These are phyloP conservation scores for Philopotamus ludificatus DNA, from an alignment of 1,140 invertebrate species.

Conservation along the genomic window DNA sequence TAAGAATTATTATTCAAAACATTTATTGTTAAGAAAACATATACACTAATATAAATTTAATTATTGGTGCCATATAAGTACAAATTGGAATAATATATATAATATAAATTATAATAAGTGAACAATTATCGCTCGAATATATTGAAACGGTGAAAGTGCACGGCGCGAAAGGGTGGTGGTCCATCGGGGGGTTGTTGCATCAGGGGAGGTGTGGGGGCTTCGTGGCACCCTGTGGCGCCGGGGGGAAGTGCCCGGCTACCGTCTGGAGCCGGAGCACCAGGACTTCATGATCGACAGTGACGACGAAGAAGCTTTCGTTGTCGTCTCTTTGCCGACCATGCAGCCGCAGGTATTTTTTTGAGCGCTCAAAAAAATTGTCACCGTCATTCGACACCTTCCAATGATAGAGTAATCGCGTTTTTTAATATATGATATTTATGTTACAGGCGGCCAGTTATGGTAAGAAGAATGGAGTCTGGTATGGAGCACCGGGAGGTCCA, in stretches of 20 bases:
- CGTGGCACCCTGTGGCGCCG: constrained; percentile 29
- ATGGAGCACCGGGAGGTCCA: constrained; percentile 63
- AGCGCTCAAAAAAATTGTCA: no score
- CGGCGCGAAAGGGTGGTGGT: not conserved
- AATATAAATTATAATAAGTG: no score
- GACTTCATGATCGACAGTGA: constrained; percentile 54
- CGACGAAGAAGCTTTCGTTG: constrained; percentile 52
- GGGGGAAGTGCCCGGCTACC: constrained; percentile 50
- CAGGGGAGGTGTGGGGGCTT: not conserved
- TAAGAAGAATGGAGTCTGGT: constrained; percentile 85
- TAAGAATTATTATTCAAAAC: no score
- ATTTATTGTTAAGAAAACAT: no score
- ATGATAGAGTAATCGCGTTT: not conserved
- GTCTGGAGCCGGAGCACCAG: constrained; percentile 48
- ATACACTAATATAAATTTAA: no score
- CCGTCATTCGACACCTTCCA: no score
- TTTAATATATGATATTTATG: not conserved
- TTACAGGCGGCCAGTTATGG: constrained; percentile 78
- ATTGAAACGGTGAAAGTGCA: not conserved
- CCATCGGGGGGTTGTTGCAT: not conserved
- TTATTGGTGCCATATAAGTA: no score
- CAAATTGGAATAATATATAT: no score
- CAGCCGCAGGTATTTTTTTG: constrained; percentile 43
- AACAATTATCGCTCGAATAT: no score
- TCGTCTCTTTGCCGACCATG: constrained; percentile 52